Conservation (phyloP, 2,797 vertebrate species). For the Hydrophis major region DNA sequence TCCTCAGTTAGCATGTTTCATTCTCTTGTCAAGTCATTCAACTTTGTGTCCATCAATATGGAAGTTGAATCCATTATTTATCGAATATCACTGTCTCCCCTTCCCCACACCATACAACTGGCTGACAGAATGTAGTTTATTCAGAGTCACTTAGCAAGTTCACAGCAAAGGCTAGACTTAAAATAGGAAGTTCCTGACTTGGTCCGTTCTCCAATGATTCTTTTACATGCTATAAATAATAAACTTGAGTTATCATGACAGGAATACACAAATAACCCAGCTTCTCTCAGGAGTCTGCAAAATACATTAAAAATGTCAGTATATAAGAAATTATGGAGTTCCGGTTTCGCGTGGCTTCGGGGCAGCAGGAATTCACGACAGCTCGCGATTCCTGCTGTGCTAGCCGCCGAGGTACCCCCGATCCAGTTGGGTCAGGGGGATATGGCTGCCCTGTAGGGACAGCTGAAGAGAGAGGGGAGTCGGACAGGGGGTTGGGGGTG, state of each 20-base stretch:
- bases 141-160: neutral
- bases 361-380: too few relatives aligned
- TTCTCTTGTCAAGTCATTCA: neutral
- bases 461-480: too few relatives aligned
- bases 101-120: neutral
- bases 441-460: too few relatives aligned
- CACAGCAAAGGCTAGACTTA: neutral
- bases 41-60: neutral
- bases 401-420: too few relatives aligned
- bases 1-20: neutral
- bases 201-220: neutral
- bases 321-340: too few relatives aligned
- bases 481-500: too few relatives aligned
- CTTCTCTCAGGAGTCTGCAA: conserved; percentile 23
- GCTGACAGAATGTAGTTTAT: neutral
- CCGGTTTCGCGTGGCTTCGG: too few relatives aligned
- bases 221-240: conserved; percentile 48
- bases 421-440: too few relatives aligned
- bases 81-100: neutral
- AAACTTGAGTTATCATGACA: conserved; percentile 6
- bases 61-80: neutral
- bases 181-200: neutral
- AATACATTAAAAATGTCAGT: conserved; percentile 16
- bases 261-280: conserved; percentile 48
- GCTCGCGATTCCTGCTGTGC: too few relatives aligned